A percentile compares a stretch with the other conserved stretches of the same genome.
Evolutionary conservation across 1,140 invertebrate genomes (phyloP).

Genomic region (Trachymyrmex septentrionalis): DNA sequence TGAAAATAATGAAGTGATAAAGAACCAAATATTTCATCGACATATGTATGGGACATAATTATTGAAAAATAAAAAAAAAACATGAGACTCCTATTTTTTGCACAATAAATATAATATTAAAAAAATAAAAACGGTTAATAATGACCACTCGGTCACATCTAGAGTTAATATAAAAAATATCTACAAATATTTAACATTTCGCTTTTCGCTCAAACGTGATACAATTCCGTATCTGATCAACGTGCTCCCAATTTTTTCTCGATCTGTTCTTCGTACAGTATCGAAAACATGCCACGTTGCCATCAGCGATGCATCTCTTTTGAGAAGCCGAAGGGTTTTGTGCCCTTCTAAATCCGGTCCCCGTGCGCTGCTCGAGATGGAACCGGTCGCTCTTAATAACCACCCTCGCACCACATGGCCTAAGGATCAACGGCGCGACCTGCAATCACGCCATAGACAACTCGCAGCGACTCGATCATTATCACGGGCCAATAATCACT

Average conservation of each 20-base stretch:
- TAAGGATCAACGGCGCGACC: slow-evolving; percentile 80
- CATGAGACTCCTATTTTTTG: too few relatives aligned
- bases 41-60: too few relatives aligned
- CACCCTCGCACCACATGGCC: slow-evolving; percentile 84
- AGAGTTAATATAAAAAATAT: not conserved
- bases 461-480: slow-evolving; percentile 85
- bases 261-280: slow-evolving; percentile 6
- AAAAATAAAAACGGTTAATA: too few relatives aligned
- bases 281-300: slow-evolving; percentile 20
- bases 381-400: slow-evolving; percentile 85
- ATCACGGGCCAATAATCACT: slow-evolving; percentile 85
- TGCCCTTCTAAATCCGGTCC: slow-evolving; percentile 55
- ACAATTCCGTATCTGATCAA: not conserved
- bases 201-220: not conserved
- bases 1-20: too few relatives aligned
- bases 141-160: too few relatives aligned
- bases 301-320: slow-evolving; percentile 21
- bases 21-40: too few relatives aligned
- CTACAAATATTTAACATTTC: not conserved
- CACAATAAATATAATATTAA: too few relatives aligned
- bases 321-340: slow-evolving; percentile 3
- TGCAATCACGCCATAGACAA: slow-evolving; percentile 85
- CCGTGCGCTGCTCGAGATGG: slow-evolving; percentile 71
- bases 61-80: too few relatives aligned
- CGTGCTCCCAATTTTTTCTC: not conserved